A percentile compares a stretch with the other conserved stretches of the same genome.
Conservation (phyloP, 2,888 invertebrate species). For the Phragmatobia fuliginosa region DNA sequence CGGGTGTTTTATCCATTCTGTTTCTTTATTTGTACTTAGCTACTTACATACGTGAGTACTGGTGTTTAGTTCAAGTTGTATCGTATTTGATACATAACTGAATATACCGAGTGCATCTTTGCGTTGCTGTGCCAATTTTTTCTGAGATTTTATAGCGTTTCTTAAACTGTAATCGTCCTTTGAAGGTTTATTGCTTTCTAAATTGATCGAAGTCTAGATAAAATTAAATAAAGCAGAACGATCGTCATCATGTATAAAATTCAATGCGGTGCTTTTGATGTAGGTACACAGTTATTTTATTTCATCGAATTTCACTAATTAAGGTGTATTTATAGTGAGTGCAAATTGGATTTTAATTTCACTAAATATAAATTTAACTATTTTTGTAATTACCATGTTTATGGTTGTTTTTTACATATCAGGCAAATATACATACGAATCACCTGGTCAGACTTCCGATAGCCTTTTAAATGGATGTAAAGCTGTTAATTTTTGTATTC, state of each 20-base stretch:
- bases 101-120: slow-evolving; percentile 32
- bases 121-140: slow-evolving; percentile 35
- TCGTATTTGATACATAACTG: slow-evolving; percentile 56
- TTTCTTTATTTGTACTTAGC: slow-evolving; percentile 70
- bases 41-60: slow-evolving; percentile 60
- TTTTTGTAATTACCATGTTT: background rate
- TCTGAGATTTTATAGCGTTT: slow-evolving; percentile 31
- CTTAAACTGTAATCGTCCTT: slow-evolving; percentile 24
- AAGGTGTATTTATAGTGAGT: slow-evolving; percentile 27
- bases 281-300: slow-evolving; percentile 13
- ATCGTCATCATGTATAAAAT: slow-evolving; percentile 34
- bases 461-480: background rate
- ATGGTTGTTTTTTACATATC: background rate
- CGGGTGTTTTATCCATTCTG: slow-evolving; percentile 68
- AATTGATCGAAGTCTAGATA: slow-evolving; percentile 42
- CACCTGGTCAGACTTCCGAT: background rate
- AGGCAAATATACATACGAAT: background rate
- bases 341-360: slow-evolving; percentile 13
- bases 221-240: slow-evolving; percentile 33
- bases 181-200: slow-evolving; percentile 38
- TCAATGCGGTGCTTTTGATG: slow-evolving; percentile 39
- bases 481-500: background rate
- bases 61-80: slow-evolving; percentile 64
- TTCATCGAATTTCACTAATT: slow-evolving; percentile 19
- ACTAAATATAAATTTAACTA: background rate